Evolutionary conservation across 2,888 invertebrate genomes (phyloP).

Genomic region (Aleiodes alternator): DNA sequence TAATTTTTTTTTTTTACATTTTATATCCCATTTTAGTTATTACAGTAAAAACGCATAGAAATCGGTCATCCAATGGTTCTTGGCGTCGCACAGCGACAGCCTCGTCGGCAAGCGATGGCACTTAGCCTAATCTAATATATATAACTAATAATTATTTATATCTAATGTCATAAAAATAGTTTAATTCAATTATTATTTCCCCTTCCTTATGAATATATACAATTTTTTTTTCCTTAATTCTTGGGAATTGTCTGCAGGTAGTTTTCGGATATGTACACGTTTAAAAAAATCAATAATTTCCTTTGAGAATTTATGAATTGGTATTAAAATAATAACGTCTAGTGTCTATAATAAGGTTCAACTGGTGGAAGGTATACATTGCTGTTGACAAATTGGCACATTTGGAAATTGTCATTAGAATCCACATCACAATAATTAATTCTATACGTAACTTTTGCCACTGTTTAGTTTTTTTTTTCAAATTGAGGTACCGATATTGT

Average conservation of each 20-base stretch:
- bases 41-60: conserved; percentile 4
- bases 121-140: conserved; percentile 25
- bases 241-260: conserved; percentile 16
- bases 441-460: conserved; percentile 31
- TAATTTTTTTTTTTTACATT: conserved; percentile 3
- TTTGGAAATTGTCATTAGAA: conserved; percentile 16
- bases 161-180: background rate
- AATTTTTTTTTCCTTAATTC: background rate
- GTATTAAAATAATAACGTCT: background rate
- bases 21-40: background rate
- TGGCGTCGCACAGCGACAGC: conserved; percentile 30
- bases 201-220: conserved; percentile 9
- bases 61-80: conserved; percentile 9
- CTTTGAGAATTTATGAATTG: background rate
- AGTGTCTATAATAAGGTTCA: background rate
- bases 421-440: conserved; percentile 46
- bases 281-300: background rate
- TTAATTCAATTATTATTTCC: background rate
- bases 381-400: conserved; percentile 16
- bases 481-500: conserved; percentile 41
- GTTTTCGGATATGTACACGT: background rate
- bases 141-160: background rate
- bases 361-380: background rate
- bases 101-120: conserved; percentile 35
- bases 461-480: conserved; percentile 10